A percentile compares a stretch with the other conserved stretches of the same genome.
Conservation (phyloP, 1,140 invertebrate species). For the Brachionus sp. region DNA sequence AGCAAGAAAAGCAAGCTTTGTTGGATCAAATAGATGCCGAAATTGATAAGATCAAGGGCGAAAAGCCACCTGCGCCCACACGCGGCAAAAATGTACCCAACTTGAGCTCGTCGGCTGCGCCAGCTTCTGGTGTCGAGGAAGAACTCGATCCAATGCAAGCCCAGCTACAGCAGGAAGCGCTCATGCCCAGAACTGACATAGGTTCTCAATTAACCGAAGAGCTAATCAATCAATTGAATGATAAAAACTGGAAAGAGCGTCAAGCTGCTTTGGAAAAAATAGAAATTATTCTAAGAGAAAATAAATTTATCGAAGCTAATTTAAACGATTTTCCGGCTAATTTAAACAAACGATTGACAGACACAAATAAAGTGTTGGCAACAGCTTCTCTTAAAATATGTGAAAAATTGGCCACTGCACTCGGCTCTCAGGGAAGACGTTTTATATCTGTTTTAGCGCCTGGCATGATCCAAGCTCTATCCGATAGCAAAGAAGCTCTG, state of each 20-base stretch:
- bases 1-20: constrained; percentile 78
- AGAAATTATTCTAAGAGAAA: constrained; percentile 63
- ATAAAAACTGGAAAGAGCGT: constrained; percentile 91
- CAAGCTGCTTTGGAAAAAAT: constrained; percentile 78
- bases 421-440: constrained; percentile 72
- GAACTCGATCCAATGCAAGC: constrained; percentile 55
- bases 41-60: constrained; percentile 69
- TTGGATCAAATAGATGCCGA: constrained; percentile 81
- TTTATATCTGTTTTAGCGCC: constrained; percentile 78
- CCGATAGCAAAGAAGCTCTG: constrained; percentile 69
- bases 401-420: background rate
- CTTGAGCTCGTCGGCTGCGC: constrained; percentile 49
- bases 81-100: constrained; percentile 62
- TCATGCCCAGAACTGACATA: constrained; percentile 75
- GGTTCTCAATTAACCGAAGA: constrained; percentile 49
- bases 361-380: constrained; percentile 39
- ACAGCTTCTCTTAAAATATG: constrained; percentile 9
- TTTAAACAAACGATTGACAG: constrained; percentile 39
- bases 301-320: constrained; percentile 32
- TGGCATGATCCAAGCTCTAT: constrained; percentile 71
- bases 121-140: constrained; percentile 55
- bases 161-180: constrained; percentile 62
- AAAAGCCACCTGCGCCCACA: constrained; percentile 64
- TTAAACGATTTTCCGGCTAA: constrained; percentile 3
- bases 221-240: constrained; percentile 71